Conservation (phyloP, 2,797 vertebrate species). For the Anomalospiza imberbis region DNA sequence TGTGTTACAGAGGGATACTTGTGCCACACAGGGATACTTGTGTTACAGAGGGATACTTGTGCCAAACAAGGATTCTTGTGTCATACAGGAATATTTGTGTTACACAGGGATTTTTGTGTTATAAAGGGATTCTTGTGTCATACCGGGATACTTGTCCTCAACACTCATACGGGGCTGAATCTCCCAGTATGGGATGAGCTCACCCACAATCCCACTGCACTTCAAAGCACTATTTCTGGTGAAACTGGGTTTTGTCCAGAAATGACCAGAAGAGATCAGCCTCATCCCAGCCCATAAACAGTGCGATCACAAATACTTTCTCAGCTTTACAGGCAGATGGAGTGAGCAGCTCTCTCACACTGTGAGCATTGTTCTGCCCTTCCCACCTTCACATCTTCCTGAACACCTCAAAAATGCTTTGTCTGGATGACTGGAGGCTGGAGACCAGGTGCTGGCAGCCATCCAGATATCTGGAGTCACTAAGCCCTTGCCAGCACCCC, state of each 20-base stretch:
- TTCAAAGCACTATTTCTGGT: neutral
- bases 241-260: neutral
- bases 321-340: neutral
- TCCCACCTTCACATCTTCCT: neutral
- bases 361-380: neutral
- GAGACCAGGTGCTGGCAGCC: neutral
- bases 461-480: neutral
- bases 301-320: neutral
- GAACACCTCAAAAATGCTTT: neutral
- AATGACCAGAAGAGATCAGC: neutral
- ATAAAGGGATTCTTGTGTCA: fast-evolving
- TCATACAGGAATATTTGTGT: fast-evolving
- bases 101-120: neutral
- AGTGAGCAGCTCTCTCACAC: neutral
- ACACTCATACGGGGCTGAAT: neutral
- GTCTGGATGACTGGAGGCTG: neutral
- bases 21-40: fast-evolving
- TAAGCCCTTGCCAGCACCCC: neutral
- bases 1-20: too few species aligned
- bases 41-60: too few species aligned
- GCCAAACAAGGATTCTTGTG: neutral
- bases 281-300: neutral
- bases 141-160: neutral
- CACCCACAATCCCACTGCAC: neutral
- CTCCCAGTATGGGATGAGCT: neutral